Percentiles rank a stretch among this genome's conserved stretches.
These are phyloP conservation scores for Chrysomela aeneicollis DNA, from an alignment of 2,888 invertebrate species.

Conservation along the genomic window DNA sequence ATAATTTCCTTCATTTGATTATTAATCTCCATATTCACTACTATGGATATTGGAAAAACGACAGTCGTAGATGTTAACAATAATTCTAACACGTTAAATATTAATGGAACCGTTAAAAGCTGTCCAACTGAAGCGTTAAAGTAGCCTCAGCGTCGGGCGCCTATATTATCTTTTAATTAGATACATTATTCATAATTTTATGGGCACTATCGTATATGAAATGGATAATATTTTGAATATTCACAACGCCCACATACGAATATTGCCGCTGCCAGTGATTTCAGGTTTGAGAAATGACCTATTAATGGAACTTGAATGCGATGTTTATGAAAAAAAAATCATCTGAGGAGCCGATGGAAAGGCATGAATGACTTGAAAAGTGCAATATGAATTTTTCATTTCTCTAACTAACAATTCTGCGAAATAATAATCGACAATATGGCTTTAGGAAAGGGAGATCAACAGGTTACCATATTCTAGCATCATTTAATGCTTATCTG, in stretches of 20 bases:
- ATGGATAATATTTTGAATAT: constrained; percentile 16
- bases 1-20: too few species aligned
- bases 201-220: constrained; percentile 23
- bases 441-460: too few species aligned
- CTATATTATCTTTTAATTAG: constrained; percentile 23
- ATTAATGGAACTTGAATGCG: constrained; percentile 1
- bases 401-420: too few species aligned
- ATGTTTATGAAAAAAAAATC: background rate
- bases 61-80: constrained; percentile 26
- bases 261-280: background rate
- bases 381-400: too few species aligned
- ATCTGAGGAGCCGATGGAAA: background rate
- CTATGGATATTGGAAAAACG: constrained; percentile 16
- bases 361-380: background rate
- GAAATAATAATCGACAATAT: too few species aligned
- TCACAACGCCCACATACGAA: constrained; percentile 11
- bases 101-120: constrained; percentile 28
- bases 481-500: too few species aligned
- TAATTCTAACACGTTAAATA: constrained; percentile 31
- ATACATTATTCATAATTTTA: constrained; percentile 27
- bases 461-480: too few species aligned
- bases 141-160: constrained; percentile 19
- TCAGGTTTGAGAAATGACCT: constrained; percentile 16
- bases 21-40: too few species aligned
- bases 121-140: constrained; percentile 21